Evolutionary conservation across 2,888 invertebrate species (phyloP).

Genomic region (Apotomis betuletana): DNA sequence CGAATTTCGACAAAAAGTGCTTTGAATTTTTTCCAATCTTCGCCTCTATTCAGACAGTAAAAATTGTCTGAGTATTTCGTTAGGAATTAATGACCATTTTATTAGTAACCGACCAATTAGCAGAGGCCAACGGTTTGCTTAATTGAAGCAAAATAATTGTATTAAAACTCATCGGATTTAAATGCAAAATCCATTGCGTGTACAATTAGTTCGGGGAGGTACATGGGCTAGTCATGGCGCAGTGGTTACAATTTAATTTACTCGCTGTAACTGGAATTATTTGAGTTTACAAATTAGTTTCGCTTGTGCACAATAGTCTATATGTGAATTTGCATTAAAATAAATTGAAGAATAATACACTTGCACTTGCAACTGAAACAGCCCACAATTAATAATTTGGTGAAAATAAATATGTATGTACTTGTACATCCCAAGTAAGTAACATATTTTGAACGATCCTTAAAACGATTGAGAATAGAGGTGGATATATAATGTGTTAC

Average conservation of each 20-base stretch:
- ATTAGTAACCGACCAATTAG: conserved; percentile 19
- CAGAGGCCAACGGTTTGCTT: not conserved
- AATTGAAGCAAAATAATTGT: conserved; percentile 24
- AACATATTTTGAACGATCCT: too few relatives aligned
- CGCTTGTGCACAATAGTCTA: not conserved
- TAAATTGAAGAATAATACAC: too few relatives aligned
- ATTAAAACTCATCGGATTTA: conserved; percentile 10
- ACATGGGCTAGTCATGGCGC: not conserved
- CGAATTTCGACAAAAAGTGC: conserved; percentile 81
- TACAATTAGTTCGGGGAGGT: not conserved
- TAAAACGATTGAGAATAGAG: too few relatives aligned
- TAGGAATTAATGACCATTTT: conserved; percentile 23
- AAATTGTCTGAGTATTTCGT: conserved; percentile 64
- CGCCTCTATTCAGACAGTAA: conserved; percentile 76
- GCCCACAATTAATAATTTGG: too few relatives aligned
- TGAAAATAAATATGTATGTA: too few relatives aligned
- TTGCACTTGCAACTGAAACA: too few relatives aligned
- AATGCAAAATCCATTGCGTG: conserved; percentile 4
- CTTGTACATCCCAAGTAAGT: too few relatives aligned
- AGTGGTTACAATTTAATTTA: conserved; percentile 20
- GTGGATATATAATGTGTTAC: too few relatives aligned
- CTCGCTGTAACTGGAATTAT: conserved; percentile 1
- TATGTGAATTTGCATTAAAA: too few relatives aligned
- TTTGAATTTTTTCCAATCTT: conserved; percentile 83
- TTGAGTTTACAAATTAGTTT: conserved; percentile 17